Evolutionary conservation across 2,888 invertebrate species (phyloP), one percentile per base, ranked within the genome.

Genomic region (Fissipunctia ypsillon): DNA sequence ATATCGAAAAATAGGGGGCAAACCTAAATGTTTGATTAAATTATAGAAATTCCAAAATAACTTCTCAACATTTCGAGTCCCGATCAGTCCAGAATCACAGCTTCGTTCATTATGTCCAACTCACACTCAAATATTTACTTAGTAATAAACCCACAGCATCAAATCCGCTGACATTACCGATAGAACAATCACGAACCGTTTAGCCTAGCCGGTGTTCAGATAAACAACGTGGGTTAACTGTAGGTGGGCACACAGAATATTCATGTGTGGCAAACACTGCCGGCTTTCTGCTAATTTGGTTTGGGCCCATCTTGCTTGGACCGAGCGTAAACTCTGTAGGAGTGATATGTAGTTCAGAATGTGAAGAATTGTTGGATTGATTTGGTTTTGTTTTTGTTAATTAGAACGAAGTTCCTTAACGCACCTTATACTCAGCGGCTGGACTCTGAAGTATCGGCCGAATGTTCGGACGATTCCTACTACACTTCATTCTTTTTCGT

Each of bases 151-250:
- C 3, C 6, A 25, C 28, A 69, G 77, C 56, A 80, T 79, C 83
- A 54, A 87, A 80, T 77, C 22, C 61, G 14, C 14, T 6, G 19
- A 66, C 83, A 69, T 60, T 80, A 84, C 59, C 81, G 71, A 22
- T 69, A 73, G n/a, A 63, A 74, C 50, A 38, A 65, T 60, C 54
- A 64, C 79, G 77, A 72, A 84, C 74, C 89, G 89, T 90, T 92
- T 90, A 91, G 87, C 79, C 80, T 82, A 80, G 81, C 83, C 83
- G 79, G 81, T 81, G 84, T 87, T 86, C 86, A 86, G 87, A 90
- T 90, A 91, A 91, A 91, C 92, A 91, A 87, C 88, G 87, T 85
- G 86, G 90, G 90, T 89, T 87, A 83, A 88, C 89, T 84, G 86
- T 84, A 84, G 87, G 84, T 82, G 80, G 78, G 72, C 83, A 73